Percentiles rank a stretch among this genome's conserved stretches.
These are phyloP conservation scores for Eupithecia dodoneata DNA, from an alignment of 2,888 invertebrate genomes.

Conservation along the genomic window DNA sequence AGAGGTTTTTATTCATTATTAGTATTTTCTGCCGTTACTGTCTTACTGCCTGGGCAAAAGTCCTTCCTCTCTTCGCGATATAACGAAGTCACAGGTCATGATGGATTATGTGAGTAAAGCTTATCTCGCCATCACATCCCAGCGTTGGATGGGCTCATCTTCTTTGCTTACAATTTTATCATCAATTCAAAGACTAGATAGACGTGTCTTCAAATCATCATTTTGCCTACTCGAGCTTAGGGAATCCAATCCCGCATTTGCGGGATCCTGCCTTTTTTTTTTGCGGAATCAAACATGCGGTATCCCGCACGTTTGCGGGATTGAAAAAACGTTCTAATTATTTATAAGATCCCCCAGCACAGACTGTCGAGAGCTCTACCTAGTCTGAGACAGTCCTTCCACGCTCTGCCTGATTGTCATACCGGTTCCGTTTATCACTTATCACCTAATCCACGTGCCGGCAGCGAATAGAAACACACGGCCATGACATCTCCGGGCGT, in stretches of 20 bases:
- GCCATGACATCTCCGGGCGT: constrained; percentile 77
- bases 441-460: constrained; percentile 58
- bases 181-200: not conserved
- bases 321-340: too few species aligned
- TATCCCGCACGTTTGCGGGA: too few species aligned
- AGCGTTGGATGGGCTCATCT: not conserved
- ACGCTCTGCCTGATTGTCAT: constrained; percentile 32
- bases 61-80: too few species aligned
- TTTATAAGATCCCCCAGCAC: too few species aligned
- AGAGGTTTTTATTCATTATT: not conserved
- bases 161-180: not conserved
- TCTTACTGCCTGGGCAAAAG: too few species aligned
- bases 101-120: not conserved
- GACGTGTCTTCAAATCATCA: not conserved
- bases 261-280: too few species aligned
- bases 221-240: not conserved
- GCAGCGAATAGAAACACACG: constrained; percentile 50
- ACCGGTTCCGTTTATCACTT: constrained; percentile 49
- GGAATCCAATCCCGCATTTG: too few species aligned
- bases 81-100: too few species aligned
- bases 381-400: not conserved
- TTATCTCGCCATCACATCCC: not conserved
- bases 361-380: too few species aligned
- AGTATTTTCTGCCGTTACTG: too few species aligned
- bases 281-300: too few species aligned